Evolutionary conservation across 1,140 invertebrate species (phyloP).

Genomic region (Eufriesea mexicana): DNA sequence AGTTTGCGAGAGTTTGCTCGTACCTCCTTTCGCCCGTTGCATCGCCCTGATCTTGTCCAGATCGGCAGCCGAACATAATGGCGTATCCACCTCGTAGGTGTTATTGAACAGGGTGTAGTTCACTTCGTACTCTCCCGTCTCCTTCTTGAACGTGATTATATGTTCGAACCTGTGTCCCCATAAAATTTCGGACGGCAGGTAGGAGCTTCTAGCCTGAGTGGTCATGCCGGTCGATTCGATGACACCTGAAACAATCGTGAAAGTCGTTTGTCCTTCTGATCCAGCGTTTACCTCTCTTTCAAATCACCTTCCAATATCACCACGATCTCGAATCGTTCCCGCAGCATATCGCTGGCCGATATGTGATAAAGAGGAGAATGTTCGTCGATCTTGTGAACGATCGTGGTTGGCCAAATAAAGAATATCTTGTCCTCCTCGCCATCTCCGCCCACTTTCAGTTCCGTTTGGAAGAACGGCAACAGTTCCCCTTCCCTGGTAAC

Average conservation of each 20-base stretch:
- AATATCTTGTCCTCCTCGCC: conserved; percentile 92
- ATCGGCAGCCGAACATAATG: conserved; percentile 89
- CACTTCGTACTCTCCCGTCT: conserved; percentile 95
- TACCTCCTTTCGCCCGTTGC: conserved; percentile 72
- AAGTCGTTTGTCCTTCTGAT: not conserved
- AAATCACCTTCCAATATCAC: conserved; percentile 95
- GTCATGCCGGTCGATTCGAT: conserved; percentile 96
- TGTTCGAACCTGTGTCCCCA: conserved; percentile 97
- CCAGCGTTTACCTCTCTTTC: not conserved
- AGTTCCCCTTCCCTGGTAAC: conserved; percentile 95
- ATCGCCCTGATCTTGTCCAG: conserved; percentile 71
- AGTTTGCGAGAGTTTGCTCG: not conserved
- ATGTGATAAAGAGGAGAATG: conserved; percentile 93
- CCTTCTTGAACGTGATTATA: conserved; percentile 95
- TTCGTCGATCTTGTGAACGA: conserved; percentile 92
- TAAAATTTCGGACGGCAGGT: conserved; percentile 94
- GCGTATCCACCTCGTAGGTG: conserved; percentile 95
- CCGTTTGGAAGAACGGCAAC: conserved; percentile 92
- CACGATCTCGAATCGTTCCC: conserved; percentile 97
- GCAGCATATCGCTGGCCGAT: conserved; percentile 92
- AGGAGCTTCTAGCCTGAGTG: conserved; percentile 94
- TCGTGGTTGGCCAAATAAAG: conserved; percentile 97
- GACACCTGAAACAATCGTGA: conserved; percentile 71
- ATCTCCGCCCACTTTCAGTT: conserved; percentile 92
- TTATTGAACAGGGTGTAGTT: conserved; percentile 97